Evolutionary conservation across 1,140 invertebrate genomes (phyloP).

Genomic region (Drosophila punjabiensis): DNA sequence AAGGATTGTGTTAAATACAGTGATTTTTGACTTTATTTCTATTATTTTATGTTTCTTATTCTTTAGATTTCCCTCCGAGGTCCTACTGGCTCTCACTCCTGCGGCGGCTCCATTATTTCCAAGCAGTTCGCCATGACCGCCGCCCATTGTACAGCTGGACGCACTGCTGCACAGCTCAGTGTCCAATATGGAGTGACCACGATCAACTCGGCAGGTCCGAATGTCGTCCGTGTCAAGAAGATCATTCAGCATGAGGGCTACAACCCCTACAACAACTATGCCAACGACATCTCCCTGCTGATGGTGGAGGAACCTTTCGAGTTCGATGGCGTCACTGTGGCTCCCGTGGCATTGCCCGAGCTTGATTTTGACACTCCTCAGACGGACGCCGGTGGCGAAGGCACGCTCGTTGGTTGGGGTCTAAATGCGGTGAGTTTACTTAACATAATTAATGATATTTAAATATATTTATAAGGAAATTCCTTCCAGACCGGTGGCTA

Average conservation of each 20-base stretch:
- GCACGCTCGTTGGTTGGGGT: conserved; percentile 80
- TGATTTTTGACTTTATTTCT: not conserved
- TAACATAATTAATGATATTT: not conserved
- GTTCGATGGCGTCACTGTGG: conserved; percentile 65
- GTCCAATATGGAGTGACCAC: conserved; percentile 68
- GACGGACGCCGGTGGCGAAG: conserved; percentile 47
- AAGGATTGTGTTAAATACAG: not conserved
- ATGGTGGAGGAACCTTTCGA: conserved; percentile 57
- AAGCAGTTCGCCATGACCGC: conserved; percentile 87
- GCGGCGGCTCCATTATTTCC: conserved; percentile 87
- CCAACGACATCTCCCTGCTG: conserved; percentile 76
- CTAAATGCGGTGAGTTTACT: conserved; percentile 59
- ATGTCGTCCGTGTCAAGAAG: conserved; percentile 65
- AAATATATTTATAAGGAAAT: not conserved
- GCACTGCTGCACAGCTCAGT: conserved; percentile 34
- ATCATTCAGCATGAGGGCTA: conserved; percentile 80
- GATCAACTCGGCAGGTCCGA: conserved; percentile 57
- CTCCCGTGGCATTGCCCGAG: conserved; percentile 58
- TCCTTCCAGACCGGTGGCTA: conserved; percentile 74
- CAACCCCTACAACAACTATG: conserved; percentile 59
- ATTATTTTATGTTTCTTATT: not conserved
- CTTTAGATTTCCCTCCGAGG: conserved; percentile 72
- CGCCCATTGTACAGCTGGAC: conserved; percentile 87
- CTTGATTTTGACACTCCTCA: conserved; percentile 61
- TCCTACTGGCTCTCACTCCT: conserved; percentile 86